Conservation (phyloP, 2,113 vertebrate genomes). For the Cyphomyrus discorhynchus region DNA sequence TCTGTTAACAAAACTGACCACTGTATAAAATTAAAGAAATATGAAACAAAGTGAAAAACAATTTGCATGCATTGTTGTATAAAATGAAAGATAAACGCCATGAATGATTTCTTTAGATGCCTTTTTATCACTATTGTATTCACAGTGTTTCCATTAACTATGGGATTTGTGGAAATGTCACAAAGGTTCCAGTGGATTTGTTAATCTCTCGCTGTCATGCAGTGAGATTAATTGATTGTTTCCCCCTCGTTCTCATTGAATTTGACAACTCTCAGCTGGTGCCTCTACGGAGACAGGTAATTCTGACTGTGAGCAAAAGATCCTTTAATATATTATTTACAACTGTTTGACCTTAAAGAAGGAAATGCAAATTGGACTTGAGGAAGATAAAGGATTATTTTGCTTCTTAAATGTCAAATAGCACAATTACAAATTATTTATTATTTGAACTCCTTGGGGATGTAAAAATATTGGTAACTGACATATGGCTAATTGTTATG, state of each 20-base stretch:
- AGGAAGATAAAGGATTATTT: slow-evolving; percentile 51
- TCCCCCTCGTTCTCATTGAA: slow-evolving; percentile 41
- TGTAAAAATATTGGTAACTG: slow-evolving; percentile 55
- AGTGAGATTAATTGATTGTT: slow-evolving; percentile 59
- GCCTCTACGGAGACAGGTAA: slow-evolving; percentile 50
- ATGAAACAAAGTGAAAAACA: neutral
- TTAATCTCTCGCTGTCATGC: slow-evolving; percentile 24
- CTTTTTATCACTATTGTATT: slow-evolving; percentile 34
- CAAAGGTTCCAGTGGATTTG: neutral
- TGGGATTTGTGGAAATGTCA: slow-evolving; percentile 34
- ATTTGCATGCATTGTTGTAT: neutral
- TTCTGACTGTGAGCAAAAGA: slow-evolving; percentile 49
- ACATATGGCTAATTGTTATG: slow-evolving; percentile 51
- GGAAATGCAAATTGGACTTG: slow-evolving; percentile 56
- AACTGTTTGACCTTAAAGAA: slow-evolving; percentile 62
- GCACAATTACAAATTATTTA: slow-evolving; percentile 64
- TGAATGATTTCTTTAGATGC: neutral
- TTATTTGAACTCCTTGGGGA: slow-evolving; percentile 51
- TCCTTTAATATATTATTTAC: slow-evolving; percentile 65
- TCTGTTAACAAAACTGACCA: neutral
- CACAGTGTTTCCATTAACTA: slow-evolving; percentile 36
- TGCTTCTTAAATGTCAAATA: slow-evolving; percentile 64
- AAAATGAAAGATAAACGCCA: neutral
- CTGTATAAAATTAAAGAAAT: neutral
- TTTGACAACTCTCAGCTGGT: slow-evolving; percentile 53